Evolutionary conservation across 2,888 invertebrate species (phyloP).

Genomic region (Colostygia pectinataria): DNA sequence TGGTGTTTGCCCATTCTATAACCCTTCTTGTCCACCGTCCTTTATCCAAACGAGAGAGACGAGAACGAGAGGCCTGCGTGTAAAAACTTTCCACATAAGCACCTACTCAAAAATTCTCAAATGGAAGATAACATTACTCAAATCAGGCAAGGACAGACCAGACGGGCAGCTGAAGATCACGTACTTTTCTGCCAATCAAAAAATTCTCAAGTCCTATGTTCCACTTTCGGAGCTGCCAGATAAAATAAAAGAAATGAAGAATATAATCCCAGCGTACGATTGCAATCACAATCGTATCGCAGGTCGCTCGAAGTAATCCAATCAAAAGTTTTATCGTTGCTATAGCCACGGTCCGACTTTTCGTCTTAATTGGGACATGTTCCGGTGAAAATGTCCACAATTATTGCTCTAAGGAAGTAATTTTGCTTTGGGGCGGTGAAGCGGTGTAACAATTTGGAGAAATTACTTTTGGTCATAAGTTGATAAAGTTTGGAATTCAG

Average conservation of each 20-base stretch:
- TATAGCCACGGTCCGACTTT: constrained; percentile 14
- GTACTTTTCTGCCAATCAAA: constrained; percentile 10
- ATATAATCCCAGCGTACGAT: constrained; percentile 4
- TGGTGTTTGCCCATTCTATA: no score
- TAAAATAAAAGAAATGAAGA: constrained; percentile 2
- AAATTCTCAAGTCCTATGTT: constrained; percentile 3
- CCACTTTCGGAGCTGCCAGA: constrained; percentile 1
- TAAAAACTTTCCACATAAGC: no score
- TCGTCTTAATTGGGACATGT: constrained; percentile 15
- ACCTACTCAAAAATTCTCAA: background rate
- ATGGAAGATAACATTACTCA: background rate
- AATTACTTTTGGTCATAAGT: background rate
- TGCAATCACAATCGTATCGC: constrained; percentile 1
- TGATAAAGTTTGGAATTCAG: background rate
- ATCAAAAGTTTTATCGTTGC: constrained; percentile 31
- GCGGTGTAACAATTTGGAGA: background rate
- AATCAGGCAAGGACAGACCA: background rate
- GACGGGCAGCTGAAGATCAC: background rate
- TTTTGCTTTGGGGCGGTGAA: background rate
- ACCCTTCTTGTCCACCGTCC: no score
- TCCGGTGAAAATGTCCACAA: constrained; percentile 12
- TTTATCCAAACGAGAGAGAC: no score
- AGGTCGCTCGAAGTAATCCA: constrained; percentile 24
- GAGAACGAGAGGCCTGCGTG: no score
- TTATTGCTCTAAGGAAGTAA: constrained; percentile 3